Evolutionary conservation across 2,888 invertebrate species (phyloP), one percentile per base, ranked within the genome.

Genomic region (Clivina fossor): DNA sequence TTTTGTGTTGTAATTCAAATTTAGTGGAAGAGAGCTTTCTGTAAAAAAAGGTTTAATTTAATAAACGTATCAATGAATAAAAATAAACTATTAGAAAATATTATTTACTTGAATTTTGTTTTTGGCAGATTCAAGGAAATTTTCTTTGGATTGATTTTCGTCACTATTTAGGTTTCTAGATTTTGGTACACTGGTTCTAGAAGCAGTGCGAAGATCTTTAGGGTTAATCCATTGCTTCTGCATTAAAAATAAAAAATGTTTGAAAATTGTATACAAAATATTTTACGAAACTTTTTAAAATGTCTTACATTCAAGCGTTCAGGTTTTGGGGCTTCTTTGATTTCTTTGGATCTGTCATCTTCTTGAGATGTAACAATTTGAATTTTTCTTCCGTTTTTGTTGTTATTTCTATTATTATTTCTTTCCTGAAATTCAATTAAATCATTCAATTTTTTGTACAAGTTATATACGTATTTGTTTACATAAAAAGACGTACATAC

Each of bases 31-130:
- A 32, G 11, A 32, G 15, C 4, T 32, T 32, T 32, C 15, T 2
- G 7, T 9, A 32, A 32, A 32, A 3, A 13, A 11, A 8, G 9
- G 28, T 13, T 26, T 8, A 3, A 9, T 26, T 13, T 47, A 11
- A 33, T 19, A 33, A 9, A 16, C n/a, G 33, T 32, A 11, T 47
- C 47, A 33, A 22, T 22, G 22, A 47, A 47, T n/a, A 11, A 47
- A 47, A 33, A 11, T 32, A 47, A 32, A n/a, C 7, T 1, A 32
- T 41, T 40, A 40, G 40, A 13, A 16, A 8, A 8, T 44, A 44
- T 7, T 44, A 35, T 44, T 53, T 43, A 53, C 53, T 19, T 24
- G 9, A 28, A 53, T 53, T 35, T 44, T 43, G 26, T 53, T 53
- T 24, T 11, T 8, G 2, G 26, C 13, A 11, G 8, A 26, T 18